Conservation (phyloP, 2,797 vertebrate genomes). For the Spinus pinus region DNA sequence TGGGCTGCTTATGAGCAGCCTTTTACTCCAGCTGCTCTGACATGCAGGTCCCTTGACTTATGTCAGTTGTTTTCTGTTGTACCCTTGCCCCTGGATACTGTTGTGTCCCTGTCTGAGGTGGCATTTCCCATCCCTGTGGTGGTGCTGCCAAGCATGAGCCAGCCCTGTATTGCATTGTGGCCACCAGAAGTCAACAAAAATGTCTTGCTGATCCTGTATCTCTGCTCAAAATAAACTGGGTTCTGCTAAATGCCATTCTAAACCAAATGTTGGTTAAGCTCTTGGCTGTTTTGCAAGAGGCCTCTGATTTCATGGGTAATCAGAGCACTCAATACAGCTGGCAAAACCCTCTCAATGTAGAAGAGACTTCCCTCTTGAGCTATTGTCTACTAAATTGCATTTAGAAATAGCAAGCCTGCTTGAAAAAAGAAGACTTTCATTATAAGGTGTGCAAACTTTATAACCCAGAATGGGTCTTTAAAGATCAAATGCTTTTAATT, state of each 20-base stretch:
- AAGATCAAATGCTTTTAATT: constrained; percentile 28
- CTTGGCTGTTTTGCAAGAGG: not conserved
- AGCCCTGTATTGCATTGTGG: not conserved
- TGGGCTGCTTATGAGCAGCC: not conserved
- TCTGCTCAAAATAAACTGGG: not conserved
- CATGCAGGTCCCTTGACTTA: not conserved
- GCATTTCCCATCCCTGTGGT: not conserved
- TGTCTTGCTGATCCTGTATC: not conserved
- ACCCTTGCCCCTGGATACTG: not conserved
- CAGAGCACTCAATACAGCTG: not conserved
- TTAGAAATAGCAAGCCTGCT: not conserved
- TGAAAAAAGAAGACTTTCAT: not conserved
- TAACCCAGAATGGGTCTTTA: not conserved
- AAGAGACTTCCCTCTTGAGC: not conserved
- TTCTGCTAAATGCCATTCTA: not conserved
- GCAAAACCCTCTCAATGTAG: not conserved
- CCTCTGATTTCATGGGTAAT: not conserved
- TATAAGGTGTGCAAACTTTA: not conserved
- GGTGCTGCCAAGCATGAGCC: not conserved
- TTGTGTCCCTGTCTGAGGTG: not conserved
- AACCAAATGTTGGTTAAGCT: not conserved
- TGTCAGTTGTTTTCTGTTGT: not conserved
- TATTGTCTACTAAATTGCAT: not conserved
- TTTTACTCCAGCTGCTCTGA: not conserved
- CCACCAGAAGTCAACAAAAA: not conserved